Base-by-base conservation (phyloP, 2,797 vertebrate species). In the Phoeniculus purpureus region DNA sequence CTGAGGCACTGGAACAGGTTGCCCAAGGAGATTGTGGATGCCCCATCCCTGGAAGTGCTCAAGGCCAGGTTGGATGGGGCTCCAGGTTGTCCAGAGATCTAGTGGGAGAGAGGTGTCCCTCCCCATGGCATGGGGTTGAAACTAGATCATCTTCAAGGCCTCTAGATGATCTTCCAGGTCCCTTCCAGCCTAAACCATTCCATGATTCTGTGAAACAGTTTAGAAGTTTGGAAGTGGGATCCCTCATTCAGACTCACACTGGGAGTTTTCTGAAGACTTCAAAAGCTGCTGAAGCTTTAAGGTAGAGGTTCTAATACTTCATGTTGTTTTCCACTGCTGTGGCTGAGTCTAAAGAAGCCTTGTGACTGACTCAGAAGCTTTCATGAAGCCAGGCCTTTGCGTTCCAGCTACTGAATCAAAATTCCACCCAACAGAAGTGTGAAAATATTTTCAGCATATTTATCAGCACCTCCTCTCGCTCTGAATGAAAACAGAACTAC, bases 361-460 rank as follows among this genome's bases (percentile, higher is more conserved):
- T 55, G 65, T 34, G 88, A 61, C 75, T 10, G 34, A 32, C 71
- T 92, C 88, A 27, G 2, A 76, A 54, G 27, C 61, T 88, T 34
- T 80, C 56, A 1, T 1, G 27, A 58, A 94, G 81, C 72, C 86
- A 80, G 81, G 37, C 81, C 86, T 91, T 74, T 29, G 1, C 51
- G 75, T 90, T 85, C 75, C 86, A 82, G 88, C 26, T 67, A 67
- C 72, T 6, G 2, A 58, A 93, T 88, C 61, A 6, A 90, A 95
- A 95, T 95, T 94, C 87, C 91, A 79, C 89, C 89, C 92, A 54
- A 64, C 31, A 76, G 14, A 91, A 94, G 91, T 77, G 91, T 67
- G 89, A 92, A 89, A 95, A 81, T 79, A 84, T 93, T 93, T 93
- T 73, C 89, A 64, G 94, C 45, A 67, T 94, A 95, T 96, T 96